Base-by-base conservation (phyloP, 2,888 invertebrate species). In the Galerucella nymphaeae region DNA sequence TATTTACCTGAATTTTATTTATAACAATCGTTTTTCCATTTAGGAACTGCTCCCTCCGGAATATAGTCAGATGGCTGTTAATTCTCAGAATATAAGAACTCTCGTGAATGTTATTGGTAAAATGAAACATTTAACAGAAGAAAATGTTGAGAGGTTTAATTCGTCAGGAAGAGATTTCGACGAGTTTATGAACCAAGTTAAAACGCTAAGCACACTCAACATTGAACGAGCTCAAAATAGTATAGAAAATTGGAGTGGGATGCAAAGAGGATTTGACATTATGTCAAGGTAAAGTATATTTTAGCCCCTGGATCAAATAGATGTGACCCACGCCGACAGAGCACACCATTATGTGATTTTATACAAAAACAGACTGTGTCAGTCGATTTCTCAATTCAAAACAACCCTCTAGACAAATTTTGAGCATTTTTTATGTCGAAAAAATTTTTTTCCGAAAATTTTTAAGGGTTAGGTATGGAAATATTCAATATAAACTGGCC, bases 1-100 rank as follows among this genome's bases (percentile, higher is more conserved):
- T n/a, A n/a, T n/a, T 30, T 6, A 30, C 30, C 6, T 30, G 30
- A 30, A 30, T 38, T 38, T 38, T 8, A 5, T 38, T 8, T 38
- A 38, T 8, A 38, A 38, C 9, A 6, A 8, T 38, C 30, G 30
- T 9, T 38, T 38, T 72, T 55, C 71, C 73, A 79, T 84, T 57
- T 75, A 88, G 88, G 89, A 89, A 78, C 81, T 90, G 55, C 86
- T 90, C n/a, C 90, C 90, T 1, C 83, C 87, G 14, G 89, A 90
- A 53, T 85, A 87, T 57, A 87, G 88, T 4, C 89, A 90, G 82
- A 89, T 90, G 79, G 89, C 90, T 8, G 87, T 87, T 67, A 90
- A 88, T 77, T 85, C 90, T 48, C 90, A 90, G 77, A 90, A 90
- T 78, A 88, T 90, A 38, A 82, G 88, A 16, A 85, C 87, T 16